Evolutionary conservation across 2,797 vertebrate genomes (phyloP).

Genomic region (Micromesistius poutassou): DNA sequence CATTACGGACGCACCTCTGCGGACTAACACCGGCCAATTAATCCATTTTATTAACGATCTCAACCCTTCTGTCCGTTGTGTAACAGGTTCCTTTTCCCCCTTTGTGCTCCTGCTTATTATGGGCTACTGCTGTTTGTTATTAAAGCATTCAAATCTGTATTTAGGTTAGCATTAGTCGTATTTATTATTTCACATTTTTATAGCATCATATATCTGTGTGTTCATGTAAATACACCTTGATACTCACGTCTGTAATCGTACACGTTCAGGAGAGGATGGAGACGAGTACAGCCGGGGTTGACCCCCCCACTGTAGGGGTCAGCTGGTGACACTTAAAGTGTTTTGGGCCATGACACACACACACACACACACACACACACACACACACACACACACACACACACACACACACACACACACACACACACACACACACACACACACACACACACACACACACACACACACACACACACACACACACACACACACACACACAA

Average conservation of each 20-base stretch:
- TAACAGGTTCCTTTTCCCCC: constrained; percentile 15
- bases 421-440: too few species aligned
- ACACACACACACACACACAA: background rate
- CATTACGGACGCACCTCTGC: constrained; percentile 23
- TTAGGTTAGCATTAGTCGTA: background rate
- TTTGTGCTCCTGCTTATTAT: background rate
- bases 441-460: too few species aligned
- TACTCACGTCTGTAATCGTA: background rate
- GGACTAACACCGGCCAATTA: constrained; percentile 35
- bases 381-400: too few species aligned
- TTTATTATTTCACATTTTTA: background rate
- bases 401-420: too few species aligned
- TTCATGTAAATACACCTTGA: background rate
- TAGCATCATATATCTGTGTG: background rate
- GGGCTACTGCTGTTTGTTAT: background rate
- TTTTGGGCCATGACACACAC: background rate
- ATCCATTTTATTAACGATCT: constrained; percentile 45
- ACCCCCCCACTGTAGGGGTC: too few species aligned
- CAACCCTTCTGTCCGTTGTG: constrained; percentile 47
- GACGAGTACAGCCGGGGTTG: too few species aligned
- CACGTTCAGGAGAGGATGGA: too few species aligned
- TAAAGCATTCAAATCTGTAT: background rate
- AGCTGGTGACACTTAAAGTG: background rate
- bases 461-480: too few species aligned
- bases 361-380: too few species aligned